Evolutionary conservation across 2,797 vertebrate genomes (phyloP).

Genomic region (Oophaga sylvatica): DNA sequence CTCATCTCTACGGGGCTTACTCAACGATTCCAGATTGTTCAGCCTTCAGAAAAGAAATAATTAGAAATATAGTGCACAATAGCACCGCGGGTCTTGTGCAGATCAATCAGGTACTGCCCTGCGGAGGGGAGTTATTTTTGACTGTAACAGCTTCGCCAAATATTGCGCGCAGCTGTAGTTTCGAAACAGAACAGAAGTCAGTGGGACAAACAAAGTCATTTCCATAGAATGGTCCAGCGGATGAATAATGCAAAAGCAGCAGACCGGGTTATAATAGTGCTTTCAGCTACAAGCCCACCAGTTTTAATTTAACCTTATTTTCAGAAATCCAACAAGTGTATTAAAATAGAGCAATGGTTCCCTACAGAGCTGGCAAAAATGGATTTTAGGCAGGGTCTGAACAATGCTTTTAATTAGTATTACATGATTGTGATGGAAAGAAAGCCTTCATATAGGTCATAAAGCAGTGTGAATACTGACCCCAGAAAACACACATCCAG

Average conservation of each 20-base stretch:
- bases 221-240: background rate
- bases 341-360: slow-evolving; percentile 36
- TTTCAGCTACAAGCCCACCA: slow-evolving; percentile 35
- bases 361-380: slow-evolving; percentile 41
- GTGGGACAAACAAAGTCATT: slow-evolving; percentile 32
- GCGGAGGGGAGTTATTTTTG: slow-evolving; percentile 42
- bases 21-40: background rate
- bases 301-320: slow-evolving; percentile 44
- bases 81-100: slow-evolving; percentile 7
- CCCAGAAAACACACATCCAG: slow-evolving; percentile 7
- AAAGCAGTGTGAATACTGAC: background rate
- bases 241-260: slow-evolving; percentile 27
- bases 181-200: slow-evolving; percentile 37
- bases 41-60: background rate
- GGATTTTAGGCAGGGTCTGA: slow-evolving; percentile 28
- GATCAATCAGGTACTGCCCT: slow-evolving; percentile 10
- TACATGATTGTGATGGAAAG: slow-evolving; percentile 27
- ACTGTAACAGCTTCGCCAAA: slow-evolving; percentile 23
- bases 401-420: slow-evolving; percentile 27
- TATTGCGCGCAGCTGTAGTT: slow-evolving; percentile 37
- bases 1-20: background rate
- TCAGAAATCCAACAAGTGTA: slow-evolving; percentile 27
- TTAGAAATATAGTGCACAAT: slow-evolving; percentile 43
- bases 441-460: slow-evolving; percentile 23
- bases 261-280: background rate